Evolutionary conservation across 1,140 invertebrate genomes (phyloP), one percentile per base, ranked within the genome.

Genomic region (Yoshiicerus persimilis): DNA sequence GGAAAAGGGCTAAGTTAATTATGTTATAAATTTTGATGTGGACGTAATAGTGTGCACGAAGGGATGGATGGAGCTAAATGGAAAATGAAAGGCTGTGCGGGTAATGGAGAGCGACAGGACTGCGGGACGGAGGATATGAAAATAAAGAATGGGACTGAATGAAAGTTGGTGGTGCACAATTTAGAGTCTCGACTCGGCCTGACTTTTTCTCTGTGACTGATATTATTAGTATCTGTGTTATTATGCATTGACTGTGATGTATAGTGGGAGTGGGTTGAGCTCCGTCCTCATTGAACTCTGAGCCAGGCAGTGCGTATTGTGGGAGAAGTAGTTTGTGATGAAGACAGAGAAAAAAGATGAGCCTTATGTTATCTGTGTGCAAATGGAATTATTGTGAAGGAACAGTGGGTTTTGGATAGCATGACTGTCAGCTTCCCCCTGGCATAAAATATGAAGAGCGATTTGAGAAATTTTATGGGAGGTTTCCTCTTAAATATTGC

Each of bases 381-480:
- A 80, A 80, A 80, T 38, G 75, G 75, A 38, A 80, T 80, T 80
- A 80, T 80, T 80, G 75, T 34, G 32, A 80, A 80, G 75, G 75
- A 80, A 80, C 75, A 80, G 75, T 80, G 34, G 75, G 32, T 80
- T 80, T 80, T 34, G 75, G 75, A 80, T 36, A 80, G 64, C 34
- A 38, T 80, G 75, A 80, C 75, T 80, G 75, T 80, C 75, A 80
- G 30, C 30, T 34, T 80, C 34, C 75, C 32, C 75, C 30, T 32
- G 75, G 75, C 34, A 80, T 80, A 80, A 80, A 80, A 80, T 80
- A 80, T 80, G 75, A 80, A 32, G 75, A 80, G 75, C 75, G 75
- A 80, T 80, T 32, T 80, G 75, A 80, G 75, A 80, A 80, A 80
- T 80, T 80, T 80, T 80, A 80, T 80, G 75, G 75, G 75, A 70